A percentile compares a stretch with the other conserved stretches of the same genome.
phyloP scores from a whole-genome alignment of 2,888 invertebrate genomes.

The Thymelicus sylvestris region DNA sequence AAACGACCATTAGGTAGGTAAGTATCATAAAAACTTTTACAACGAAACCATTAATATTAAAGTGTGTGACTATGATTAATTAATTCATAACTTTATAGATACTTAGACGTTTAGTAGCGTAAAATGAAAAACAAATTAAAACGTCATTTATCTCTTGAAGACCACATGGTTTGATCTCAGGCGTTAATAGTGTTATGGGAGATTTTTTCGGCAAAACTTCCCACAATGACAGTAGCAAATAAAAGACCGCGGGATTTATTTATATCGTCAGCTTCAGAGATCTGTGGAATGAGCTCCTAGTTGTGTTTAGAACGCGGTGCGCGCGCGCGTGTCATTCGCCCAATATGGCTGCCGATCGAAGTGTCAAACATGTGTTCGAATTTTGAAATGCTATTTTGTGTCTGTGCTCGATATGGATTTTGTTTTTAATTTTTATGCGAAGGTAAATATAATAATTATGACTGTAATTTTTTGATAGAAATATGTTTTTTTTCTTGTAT shows the following conservation, averaged over 20 bases:
- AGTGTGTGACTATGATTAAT: background rate
- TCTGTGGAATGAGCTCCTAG: conserved; percentile 58
- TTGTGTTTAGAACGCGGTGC: conserved; percentile 57
- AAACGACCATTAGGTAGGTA: too few species aligned
- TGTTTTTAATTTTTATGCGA: conserved; percentile 16
- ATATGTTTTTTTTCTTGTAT: too few species aligned
- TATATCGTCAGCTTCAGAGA: conserved; percentile 58
- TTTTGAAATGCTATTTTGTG: conserved; percentile 48
- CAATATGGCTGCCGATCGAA: conserved; percentile 40
- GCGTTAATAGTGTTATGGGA: conserved; percentile 25
- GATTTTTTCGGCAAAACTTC: conserved; percentile 40
- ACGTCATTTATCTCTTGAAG: background rate
- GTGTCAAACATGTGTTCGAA: conserved; percentile 41
- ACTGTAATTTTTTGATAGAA: too few species aligned
- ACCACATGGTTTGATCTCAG: background rate
- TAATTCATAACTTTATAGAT: background rate
- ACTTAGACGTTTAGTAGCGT: background rate
- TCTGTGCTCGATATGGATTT: conserved; percentile 35
- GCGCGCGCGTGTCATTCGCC: conserved; percentile 59
- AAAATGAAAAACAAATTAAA: background rate
- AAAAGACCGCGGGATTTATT: conserved; percentile 57
- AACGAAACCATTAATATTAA: too few species aligned
- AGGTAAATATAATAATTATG: conserved; percentile 6
- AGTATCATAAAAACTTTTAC: too few species aligned
- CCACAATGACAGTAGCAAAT: conserved; percentile 44